These are phyloP conservation scores for Danaus plexippus DNA, from an alignment of 1,140 invertebrate species.

Conservation along the genomic window DNA sequence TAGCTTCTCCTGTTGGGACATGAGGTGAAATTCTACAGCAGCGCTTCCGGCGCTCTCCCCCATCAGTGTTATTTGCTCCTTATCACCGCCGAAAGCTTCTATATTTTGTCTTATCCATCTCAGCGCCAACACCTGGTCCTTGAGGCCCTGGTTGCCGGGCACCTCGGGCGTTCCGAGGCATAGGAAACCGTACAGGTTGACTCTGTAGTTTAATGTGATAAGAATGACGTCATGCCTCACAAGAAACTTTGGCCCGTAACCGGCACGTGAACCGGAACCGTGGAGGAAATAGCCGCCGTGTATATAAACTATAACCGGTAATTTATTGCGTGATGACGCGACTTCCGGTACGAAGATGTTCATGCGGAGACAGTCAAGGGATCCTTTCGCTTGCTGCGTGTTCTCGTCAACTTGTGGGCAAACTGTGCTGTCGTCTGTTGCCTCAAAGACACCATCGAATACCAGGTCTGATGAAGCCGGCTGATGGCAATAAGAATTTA, in stretches of 20 bases:
- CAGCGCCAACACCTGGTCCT: conserved; percentile 79
- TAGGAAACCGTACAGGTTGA: conserved; percentile 78
- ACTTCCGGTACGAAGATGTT: conserved; percentile 44
- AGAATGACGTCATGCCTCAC: conserved; percentile 72
- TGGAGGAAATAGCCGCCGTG: conserved; percentile 78
- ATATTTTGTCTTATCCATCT: conserved; percentile 78
- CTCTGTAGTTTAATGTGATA: conserved; percentile 75
- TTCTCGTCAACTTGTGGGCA: conserved; percentile 25
- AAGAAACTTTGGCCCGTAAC: conserved; percentile 70
- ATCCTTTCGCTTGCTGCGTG: conserved; percentile 10
- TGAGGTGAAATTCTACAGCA: conserved; percentile 31
- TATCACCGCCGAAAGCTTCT: conserved; percentile 79
- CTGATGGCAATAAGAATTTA: conserved; percentile 11
- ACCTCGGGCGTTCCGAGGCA: conserved; percentile 75
- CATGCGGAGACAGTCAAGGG: conserved; percentile 35
- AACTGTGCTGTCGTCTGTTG: conserved; percentile 17
- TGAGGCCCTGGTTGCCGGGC: conserved; percentile 79
- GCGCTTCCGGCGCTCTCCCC: conserved; percentile 78
- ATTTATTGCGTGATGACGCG: conserved; percentile 18
- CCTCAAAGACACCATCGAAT: conserved; percentile 19
- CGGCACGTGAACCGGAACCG: conserved; percentile 56
- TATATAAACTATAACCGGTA: conserved; percentile 80
- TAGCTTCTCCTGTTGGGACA: conserved; percentile 32
- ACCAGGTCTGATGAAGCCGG: conserved; percentile 16
- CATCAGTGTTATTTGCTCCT: conserved; percentile 75